Percentiles rank a stretch among this genome's conserved stretches.
Conservation (phyloP, 1,140 invertebrate species). For the Sycophaga agraensis region DNA sequence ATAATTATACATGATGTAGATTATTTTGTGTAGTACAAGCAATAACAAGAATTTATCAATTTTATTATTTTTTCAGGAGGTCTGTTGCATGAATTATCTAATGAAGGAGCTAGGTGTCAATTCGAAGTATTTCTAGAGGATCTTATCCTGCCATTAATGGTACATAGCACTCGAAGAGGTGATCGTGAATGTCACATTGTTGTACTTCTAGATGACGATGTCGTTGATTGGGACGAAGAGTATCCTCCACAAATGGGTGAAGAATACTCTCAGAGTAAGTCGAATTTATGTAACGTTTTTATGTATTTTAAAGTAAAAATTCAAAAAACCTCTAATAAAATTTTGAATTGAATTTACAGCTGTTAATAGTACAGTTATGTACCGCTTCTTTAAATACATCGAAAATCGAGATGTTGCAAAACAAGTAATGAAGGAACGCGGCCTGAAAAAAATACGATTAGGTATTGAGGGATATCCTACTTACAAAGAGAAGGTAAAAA, state of each 20-base stretch:
- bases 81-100: slow-evolving; percentile 95
- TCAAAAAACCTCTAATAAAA: background rate
- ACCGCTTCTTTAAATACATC: slow-evolving; percentile 99
- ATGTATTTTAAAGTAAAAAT: background rate
- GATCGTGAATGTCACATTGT: slow-evolving; percentile 92
- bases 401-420: slow-evolving; percentile 99
- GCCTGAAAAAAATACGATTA: slow-evolving; percentile 97
- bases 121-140: slow-evolving; percentile 97
- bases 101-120: slow-evolving; percentile 95
- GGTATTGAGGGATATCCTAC: slow-evolving; percentile 99
- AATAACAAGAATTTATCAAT: too few relatives aligned
- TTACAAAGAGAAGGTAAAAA: slow-evolving; percentile 96
- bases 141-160: slow-evolving; percentile 94
- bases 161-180: slow-evolving; percentile 87
- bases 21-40: too few relatives aligned
- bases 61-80: too few relatives aligned
- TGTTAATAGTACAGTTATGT: slow-evolving; percentile 87
- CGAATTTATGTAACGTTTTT: background rate
- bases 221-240: slow-evolving; percentile 98
- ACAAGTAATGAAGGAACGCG: slow-evolving; percentile 96
- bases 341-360: slow-evolving; percentile 58
- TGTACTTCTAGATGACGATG: slow-evolving; percentile 91
- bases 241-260: slow-evolving; percentile 99
- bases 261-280: slow-evolving; percentile 92
- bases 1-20: too few relatives aligned